Percentiles rank a stretch among this genome's conserved stretches.
Evolutionary conservation across 2,113 vertebrate genomes (phyloP).

Genomic region (Eulacestoma nigropectus): DNA sequence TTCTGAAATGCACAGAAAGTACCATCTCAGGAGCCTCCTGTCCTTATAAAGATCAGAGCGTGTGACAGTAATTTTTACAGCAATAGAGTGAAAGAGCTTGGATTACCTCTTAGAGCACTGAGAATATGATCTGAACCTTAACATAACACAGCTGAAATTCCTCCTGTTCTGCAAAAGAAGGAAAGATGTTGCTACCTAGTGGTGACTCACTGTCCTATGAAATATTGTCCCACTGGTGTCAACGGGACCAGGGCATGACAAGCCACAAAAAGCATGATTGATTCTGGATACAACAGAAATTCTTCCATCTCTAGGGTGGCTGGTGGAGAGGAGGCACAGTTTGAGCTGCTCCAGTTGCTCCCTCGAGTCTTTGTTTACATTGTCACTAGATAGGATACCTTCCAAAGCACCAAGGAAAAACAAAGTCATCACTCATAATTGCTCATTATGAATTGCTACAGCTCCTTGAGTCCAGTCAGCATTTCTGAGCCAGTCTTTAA

Average conservation of each 20-base stretch:
- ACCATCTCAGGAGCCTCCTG: neutral
- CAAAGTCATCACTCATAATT: neutral
- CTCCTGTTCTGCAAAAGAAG: neutral
- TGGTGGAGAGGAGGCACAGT: neutral
- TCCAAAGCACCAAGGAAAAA: neutral
- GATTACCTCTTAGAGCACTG: neutral
- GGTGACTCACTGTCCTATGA: neutral
- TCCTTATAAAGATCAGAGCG: neutral
- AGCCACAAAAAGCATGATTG: neutral
- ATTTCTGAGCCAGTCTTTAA: neutral
- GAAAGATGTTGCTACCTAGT: neutral
- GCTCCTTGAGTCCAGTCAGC: neutral
- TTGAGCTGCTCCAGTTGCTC: neutral
- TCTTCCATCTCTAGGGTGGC: neutral
- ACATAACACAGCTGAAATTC: neutral
- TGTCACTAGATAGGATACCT: neutral
- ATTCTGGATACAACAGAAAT: neutral
- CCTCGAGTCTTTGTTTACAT: neutral
- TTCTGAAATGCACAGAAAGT: neutral
- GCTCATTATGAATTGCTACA: neutral
- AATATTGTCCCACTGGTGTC: neutral
- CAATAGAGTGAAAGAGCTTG: neutral
- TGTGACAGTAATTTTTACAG: neutral
- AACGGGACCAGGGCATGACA: neutral
- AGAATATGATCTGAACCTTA: neutral